Evolutionary conservation across 2,113 vertebrate species (phyloP).

Genomic region (Psammodynastes pulverulentus): DNA sequence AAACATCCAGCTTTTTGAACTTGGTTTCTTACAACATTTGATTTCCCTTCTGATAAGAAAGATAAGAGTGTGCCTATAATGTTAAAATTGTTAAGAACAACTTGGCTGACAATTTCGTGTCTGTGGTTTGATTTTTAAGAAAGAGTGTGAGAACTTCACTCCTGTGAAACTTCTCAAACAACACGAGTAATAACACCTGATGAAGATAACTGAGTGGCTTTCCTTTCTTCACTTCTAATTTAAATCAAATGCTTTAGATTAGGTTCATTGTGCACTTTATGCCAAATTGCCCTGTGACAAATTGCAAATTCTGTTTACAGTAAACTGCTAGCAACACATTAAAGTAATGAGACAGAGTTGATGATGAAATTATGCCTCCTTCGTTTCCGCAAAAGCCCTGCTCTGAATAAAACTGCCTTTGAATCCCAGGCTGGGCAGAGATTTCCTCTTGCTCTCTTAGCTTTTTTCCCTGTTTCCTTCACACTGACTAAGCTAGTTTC

Average conservation of each 20-base stretch:
- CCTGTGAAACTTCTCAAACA: neutral
- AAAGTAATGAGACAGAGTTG: slow-evolving; percentile 1
- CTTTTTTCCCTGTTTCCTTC: neutral
- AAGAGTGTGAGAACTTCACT: neutral
- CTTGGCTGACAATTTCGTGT: neutral
- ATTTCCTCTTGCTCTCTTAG: neutral
- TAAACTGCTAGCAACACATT: slow-evolving; percentile 1
- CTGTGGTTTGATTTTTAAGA: slow-evolving; percentile 7
- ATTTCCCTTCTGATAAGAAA: neutral
- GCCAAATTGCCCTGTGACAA: neutral
- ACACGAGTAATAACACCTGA: neutral
- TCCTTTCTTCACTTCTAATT: neutral
- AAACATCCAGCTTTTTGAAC: neutral
- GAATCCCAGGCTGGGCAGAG: neutral
- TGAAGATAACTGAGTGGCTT: neutral
- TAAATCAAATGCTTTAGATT: neutral
- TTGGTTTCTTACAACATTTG: neutral
- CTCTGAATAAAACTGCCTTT: neutral
- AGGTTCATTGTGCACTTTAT: neutral
- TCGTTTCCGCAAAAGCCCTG: neutral
- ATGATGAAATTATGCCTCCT: neutral
- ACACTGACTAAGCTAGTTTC: neutral
- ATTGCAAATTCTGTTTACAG: slow-evolving; percentile 8
- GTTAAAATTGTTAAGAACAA: neutral
- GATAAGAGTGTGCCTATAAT: neutral